Evolutionary conservation across 2,888 invertebrate species (phyloP).

Genomic region (Magallana nippona): DNA sequence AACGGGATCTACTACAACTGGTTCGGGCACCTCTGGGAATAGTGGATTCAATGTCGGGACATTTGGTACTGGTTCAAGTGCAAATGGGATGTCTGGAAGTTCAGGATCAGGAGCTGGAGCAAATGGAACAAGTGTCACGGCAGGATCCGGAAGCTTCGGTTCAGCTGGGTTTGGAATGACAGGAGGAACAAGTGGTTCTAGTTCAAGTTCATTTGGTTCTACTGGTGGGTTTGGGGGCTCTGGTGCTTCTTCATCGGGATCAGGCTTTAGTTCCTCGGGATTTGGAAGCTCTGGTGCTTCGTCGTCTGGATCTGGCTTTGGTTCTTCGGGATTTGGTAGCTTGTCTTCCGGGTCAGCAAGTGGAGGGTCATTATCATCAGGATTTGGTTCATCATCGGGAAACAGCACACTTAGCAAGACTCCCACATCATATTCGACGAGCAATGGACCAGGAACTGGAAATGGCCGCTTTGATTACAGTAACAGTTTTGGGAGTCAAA

Average conservation of each 20-base stretch:
- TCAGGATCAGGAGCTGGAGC: conserved; percentile 1
- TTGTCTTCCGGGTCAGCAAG: background rate
- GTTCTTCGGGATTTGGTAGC: conserved; percentile 12
- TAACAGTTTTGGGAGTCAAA: conserved; percentile 34
- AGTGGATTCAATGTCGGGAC: conserved; percentile 14
- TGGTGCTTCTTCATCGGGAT: background rate
- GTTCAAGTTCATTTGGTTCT: conserved; percentile 10
- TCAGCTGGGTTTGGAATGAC: conserved; percentile 7
- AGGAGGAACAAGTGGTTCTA: background rate
- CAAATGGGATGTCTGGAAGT: background rate
- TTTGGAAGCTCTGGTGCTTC: background rate
- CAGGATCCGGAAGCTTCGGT: background rate
- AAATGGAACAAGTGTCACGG: background rate
- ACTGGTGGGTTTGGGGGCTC: background rate
- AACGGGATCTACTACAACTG: conserved; percentile 10
- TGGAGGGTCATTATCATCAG: background rate
- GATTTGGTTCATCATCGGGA: conserved; percentile 28
- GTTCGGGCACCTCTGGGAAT: background rate
- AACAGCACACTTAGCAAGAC: background rate
- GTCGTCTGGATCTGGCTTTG: conserved; percentile 4
- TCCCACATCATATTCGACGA: conserved; percentile 22
- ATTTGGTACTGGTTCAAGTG: background rate
- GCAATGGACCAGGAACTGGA: conserved; percentile 32
- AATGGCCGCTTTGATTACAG: conserved; percentile 36
- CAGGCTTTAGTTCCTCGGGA: background rate